Evolutionary conservation across 2,113 vertebrate species (phyloP), one percentile per base, ranked within the genome.

Genomic region (Paraplagusia blochii): DNA sequence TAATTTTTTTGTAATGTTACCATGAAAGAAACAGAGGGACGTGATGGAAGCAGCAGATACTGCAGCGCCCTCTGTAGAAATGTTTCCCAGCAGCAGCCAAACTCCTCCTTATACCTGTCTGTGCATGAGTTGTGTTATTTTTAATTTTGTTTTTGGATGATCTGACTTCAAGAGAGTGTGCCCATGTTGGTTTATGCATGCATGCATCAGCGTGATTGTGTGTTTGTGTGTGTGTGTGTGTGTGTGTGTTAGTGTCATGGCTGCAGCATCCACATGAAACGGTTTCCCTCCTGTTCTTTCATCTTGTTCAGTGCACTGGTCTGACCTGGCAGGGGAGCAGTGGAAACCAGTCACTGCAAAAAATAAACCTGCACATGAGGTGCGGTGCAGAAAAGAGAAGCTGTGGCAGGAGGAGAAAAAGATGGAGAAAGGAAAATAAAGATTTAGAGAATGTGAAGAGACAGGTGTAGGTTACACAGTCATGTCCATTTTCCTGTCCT

Each of bases 241-340:
- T 48, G 38, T 56, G 48, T 46, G 48, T 48, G 45, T 63, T 46
- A 35, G 8, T 69, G 55, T 29, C 42, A 63, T 15, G 18, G 40
- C 44, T 61, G 58, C 69, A 69, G 69, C 50, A 74, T 63, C 71
- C 81, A 86, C 85, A 88, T 88, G 85, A 88, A 87, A 84, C 71
- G 66, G 75, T 74, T 83, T 83, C 79, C 86, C 90, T 86, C 75
- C 84, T 72, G 74, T 63, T 83, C 86, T 89, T 89, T 89, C 87
- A 89, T 88, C 81, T 85, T 69, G 69, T 34, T 76, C 69, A 63
- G 66, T 79, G 75, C 85, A 78, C 70, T 78, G 83, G 74, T 73
- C 55, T 76, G 81, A 45, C 76, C 80, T 78, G 75, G 73, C 74
- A 80, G 81, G 82, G 67, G 56, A 59, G 67, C 69, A 71, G 66